Evolutionary conservation across 2,888 invertebrate species (phyloP).

Genomic region (Oithona nana): DNA sequence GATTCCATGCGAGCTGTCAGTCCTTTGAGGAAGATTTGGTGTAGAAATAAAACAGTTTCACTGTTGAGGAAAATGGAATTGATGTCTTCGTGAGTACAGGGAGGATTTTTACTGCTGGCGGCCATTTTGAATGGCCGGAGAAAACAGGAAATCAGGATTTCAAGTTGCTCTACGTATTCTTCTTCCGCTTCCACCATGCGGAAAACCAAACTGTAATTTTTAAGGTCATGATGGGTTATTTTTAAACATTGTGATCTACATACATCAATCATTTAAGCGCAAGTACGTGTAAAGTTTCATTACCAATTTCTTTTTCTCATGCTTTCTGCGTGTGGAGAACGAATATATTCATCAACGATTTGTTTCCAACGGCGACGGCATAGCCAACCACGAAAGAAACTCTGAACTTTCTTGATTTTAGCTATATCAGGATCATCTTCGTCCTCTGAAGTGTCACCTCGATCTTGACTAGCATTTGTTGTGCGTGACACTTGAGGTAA

Average conservation of each 20-base stretch:
- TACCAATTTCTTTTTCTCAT: conserved; percentile 78
- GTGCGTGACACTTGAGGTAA: conserved; percentile 22
- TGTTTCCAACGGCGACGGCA: conserved; percentile 82
- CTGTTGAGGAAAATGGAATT: conserved; percentile 83
- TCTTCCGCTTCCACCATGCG: conserved; percentile 84
- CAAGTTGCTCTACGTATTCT: conserved; percentile 76
- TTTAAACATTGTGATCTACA: too few relatives aligned
- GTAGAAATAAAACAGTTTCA: conserved; percentile 73
- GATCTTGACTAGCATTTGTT: conserved; percentile 5
- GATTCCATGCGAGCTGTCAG: conserved; percentile 74
- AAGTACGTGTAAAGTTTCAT: conserved; percentile 11
- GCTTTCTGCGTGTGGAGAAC: conserved; percentile 79
- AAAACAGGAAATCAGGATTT: conserved; percentile 64
- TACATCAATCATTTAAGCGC: too few relatives aligned
- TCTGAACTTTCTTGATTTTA: conserved; percentile 66
- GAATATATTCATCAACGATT: conserved; percentile 82
- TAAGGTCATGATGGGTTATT: too few relatives aligned
- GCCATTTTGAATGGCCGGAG: conserved; percentile 79
- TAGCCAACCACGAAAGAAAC: conserved; percentile 81
- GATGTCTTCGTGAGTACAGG: conserved; percentile 78
- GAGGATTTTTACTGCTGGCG: conserved; percentile 72
- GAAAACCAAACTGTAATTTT: conserved; percentile 47
- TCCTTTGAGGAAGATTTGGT: conserved; percentile 83
- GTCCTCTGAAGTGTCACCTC: conserved; percentile 17
- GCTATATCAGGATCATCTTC: conserved; percentile 43